Evolutionary conservation across 2,113 vertebrate genomes (phyloP).

Genomic region (Aspiorhynchus laticeps): DNA sequence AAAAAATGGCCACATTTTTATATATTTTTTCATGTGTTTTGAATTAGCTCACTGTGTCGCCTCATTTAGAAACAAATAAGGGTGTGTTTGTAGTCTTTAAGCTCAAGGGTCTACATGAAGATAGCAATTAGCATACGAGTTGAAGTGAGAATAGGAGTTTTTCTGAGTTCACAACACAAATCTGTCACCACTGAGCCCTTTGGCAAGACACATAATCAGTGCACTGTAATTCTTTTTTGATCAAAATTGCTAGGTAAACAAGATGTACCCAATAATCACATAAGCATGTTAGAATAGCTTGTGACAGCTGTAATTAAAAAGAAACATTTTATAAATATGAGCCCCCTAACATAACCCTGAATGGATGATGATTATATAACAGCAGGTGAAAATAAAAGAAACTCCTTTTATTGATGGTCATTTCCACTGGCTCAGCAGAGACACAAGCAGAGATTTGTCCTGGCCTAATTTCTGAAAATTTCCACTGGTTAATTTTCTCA

Average conservation of each 20-base stretch:
- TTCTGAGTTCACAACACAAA: neutral
- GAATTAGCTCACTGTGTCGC: neutral
- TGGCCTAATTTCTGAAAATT: neutral
- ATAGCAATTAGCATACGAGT: neutral
- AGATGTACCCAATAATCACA: neutral
- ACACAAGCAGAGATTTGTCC: neutral
- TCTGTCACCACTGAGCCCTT: neutral
- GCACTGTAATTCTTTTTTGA: neutral
- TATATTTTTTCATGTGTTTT: neutral
- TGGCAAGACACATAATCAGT: neutral
- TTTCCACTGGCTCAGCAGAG: neutral
- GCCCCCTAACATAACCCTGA: neutral
- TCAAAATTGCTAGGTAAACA: neutral
- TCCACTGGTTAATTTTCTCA: neutral
- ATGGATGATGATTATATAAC: neutral
- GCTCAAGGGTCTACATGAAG: neutral
- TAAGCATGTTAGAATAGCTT: neutral
- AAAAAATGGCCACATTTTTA: neutral
- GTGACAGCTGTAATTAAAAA: neutral
- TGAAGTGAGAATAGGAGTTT: neutral
- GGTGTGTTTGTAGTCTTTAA: neutral
- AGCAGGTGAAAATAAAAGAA: neutral
- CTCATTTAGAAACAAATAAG: slow-evolving; percentile 10
- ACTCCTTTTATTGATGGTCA: neutral
- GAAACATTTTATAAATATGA: neutral